Evolutionary conservation across 2,888 invertebrate genomes (phyloP), one percentile per base, ranked within the genome.

Genomic region (Gerris lacustris): DNA sequence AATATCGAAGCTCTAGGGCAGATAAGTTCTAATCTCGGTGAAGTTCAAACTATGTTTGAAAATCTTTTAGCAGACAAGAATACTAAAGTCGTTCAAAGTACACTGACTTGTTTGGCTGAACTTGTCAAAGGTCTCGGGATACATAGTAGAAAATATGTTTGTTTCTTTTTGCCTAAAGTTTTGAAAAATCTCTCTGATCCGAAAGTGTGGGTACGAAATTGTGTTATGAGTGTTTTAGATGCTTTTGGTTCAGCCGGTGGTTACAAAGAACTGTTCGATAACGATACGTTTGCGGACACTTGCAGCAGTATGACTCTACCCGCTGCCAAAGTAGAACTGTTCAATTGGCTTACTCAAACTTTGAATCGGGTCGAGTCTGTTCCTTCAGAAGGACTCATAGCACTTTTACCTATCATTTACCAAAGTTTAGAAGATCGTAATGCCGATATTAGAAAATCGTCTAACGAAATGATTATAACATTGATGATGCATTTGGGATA

Each of bases 401-500:
- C 87, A 2, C 91, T 93, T 80, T 81, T 96, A 72, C 90, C 92
- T 0, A 83, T 86, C 75, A 81, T 97, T 70, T 94, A 88, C 81
- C 84, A 86, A 62, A 92, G 93, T 77, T 81, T 96, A 72, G 96
- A 95, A 79, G 96, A 97, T 82, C 86, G 97, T 70, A 93, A 90
- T 78, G 90, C 88, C 0, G 96, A 96, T 75, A 96, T 97, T 6
- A 85, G 96, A 11, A 94, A 94, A 79, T 92, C 90, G 77, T 90
- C 95, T 1, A 89, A 89, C 70, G 96, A 96, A 79, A 92, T 94
- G 64, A 88, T 96, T 62, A 82, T 95, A 66, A 95, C 95, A 5
- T 87, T 94, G 77, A 96, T 96, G 96, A 87, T 95, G 74, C 96
- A 96, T 79, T 83, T 94, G 6, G 92, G 96, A 1, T 95, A 89